Conservation (phyloP, 2,888 invertebrate species). For the Cryptocephalus primarius region DNA sequence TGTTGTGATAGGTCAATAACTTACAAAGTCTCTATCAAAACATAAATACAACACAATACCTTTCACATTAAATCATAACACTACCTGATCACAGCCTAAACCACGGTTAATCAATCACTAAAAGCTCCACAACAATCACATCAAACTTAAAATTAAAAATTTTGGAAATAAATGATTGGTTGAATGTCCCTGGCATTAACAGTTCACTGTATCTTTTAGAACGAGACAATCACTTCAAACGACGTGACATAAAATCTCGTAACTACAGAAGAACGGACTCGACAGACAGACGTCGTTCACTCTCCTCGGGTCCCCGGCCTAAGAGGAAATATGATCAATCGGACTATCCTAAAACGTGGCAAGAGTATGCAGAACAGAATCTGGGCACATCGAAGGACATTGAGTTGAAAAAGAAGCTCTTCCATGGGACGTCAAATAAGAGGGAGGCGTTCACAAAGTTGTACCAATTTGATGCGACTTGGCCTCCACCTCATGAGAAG, state of each 20-base stretch:
- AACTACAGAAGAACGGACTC: conserved; percentile 18
- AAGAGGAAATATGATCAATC: conserved; percentile 6
- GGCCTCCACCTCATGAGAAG: conserved; percentile 19
- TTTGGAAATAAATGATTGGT: too few relatives aligned
- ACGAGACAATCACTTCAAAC: conserved; percentile 13
- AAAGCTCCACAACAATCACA: too few relatives aligned
- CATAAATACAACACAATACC: too few relatives aligned
- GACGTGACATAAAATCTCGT: conserved; percentile 20
- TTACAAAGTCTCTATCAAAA: too few relatives aligned
- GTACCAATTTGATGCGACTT: conserved; percentile 18
- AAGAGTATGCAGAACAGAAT: conserved; percentile 17
- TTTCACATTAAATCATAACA: too few relatives aligned
- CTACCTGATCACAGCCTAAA: too few relatives aligned
- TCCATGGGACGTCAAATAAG: conserved; percentile 6
- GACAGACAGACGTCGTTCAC: conserved; percentile 7
- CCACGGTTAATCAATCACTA: too few relatives aligned
- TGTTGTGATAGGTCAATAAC: too few relatives aligned
- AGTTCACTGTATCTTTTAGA: conserved; percentile 3
- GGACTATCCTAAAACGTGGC: conserved; percentile 23
- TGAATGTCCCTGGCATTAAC: too few relatives aligned
- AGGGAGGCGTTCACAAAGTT: conserved; percentile 12
- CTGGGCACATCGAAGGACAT: conserved; percentile 12
- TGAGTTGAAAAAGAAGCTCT: conserved; percentile 14
- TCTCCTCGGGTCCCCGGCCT: conserved; percentile 9
- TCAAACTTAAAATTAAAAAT: too few relatives aligned